A percentile compares a stretch with the other conserved stretches of the same genome.
phyloP scores from a whole-genome alignment of 2,888 invertebrate genomes.

The Pseudococcus viburni region DNA sequence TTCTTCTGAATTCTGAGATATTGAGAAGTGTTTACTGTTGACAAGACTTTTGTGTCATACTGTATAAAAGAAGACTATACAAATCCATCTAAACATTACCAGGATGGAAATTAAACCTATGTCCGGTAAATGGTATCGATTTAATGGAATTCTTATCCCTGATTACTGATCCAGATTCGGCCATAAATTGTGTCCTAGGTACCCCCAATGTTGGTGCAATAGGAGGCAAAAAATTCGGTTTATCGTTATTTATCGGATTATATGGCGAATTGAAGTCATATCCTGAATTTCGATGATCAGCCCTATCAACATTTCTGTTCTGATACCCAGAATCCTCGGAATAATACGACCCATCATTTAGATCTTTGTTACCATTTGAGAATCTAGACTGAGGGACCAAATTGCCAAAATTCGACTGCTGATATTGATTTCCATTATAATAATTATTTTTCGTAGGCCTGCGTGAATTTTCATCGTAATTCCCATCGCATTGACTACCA shows the following conservation, averaged over 20 bases:
- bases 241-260: background rate
- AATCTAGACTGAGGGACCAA: background rate
- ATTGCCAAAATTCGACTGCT: background rate
- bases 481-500: background rate
- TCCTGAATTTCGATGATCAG: constrained; percentile 1
- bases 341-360: constrained; percentile 1
- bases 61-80: background rate
- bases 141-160: constrained; percentile 19
- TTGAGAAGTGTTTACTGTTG: no score
- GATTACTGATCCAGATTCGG: background rate
- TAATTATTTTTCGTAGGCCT: constrained; percentile 13
- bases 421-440: constrained; percentile 1
- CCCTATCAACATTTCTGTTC: constrained; percentile 10
- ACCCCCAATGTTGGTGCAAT: background rate
- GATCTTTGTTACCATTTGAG: background rate
- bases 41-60: no score
- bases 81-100: background rate
- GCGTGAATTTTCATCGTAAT: constrained; percentile 16
- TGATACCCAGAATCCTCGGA: background rate
- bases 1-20: no score
- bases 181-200: background rate
- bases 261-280: background rate
- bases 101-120: constrained; percentile 11
- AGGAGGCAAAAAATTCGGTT: background rate
- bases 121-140: background rate